Base-by-base conservation (phyloP, 1,140 invertebrate species). In the Procambarus virginalis region DNA sequence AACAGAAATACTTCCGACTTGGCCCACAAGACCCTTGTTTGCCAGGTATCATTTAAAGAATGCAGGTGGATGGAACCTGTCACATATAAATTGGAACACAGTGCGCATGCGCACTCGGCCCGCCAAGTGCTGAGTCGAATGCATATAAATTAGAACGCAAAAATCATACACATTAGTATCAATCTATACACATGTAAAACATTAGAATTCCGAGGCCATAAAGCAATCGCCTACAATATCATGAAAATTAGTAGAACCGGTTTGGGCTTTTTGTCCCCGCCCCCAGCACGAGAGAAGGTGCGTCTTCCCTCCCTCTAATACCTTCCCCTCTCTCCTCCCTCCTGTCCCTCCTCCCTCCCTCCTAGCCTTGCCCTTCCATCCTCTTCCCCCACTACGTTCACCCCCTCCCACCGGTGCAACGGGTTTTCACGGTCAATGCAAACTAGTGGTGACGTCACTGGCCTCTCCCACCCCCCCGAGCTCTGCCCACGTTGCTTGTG, bases 401-500 rank as follows among this genome's bases (percentile, higher is more conserved):
- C 34, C 55, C 2, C 20, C 75, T 76, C 20, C 75, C 48, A 14
- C 75, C 22, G 6, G 34, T 8, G 34, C 79, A 81, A 81, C 79
- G 79, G 79, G 79, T 81, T 81, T 81, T 81, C 79, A 81, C 79
- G 79, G 79, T 81, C 79, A 81, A 64, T 81, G 79, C n/a, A 60
- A 81, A 81, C 79, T 81, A 45, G n/a, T 81, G 14, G 17, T 81
- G 79, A 81, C 79, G 79, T 81, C 79, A 81, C 51, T n/a, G 22
- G 22, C 51, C 48, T 17, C n/a, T n/a, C n/a, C n/a, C n/a, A n/a
- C n/a, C 17, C 34, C 9, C 46, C 78, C n/a, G 48, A 12, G 78
- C 78, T n/a, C 49, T 20, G 64, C 14, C 64, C 64, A 68, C 14
- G 64, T n/a, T 5, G 20, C 12, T 17, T 55, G 1, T 2, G 64